phyloP scores from a whole-genome alignment of 1,140 invertebrate species.

The Scylla paramamosain region DNA sequence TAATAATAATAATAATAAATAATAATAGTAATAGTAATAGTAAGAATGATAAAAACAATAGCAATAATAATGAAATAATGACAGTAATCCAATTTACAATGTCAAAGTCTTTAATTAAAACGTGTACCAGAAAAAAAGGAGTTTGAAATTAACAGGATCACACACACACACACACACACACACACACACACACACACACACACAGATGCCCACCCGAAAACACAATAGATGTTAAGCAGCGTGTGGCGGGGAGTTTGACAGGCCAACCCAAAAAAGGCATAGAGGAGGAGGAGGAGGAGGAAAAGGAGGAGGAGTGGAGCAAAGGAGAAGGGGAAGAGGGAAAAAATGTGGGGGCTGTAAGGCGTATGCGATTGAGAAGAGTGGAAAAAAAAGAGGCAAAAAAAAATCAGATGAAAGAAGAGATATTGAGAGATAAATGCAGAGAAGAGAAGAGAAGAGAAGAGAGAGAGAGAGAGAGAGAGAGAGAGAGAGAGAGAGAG shows the following conservation, averaged over 20 bases:
- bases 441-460: too few species aligned
- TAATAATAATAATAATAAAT: too few species aligned
- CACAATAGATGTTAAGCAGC: slow-evolving; percentile 14
- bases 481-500: too few species aligned
- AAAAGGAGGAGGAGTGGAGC: background rate
- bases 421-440: background rate
- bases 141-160: too few species aligned
- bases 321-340: background rate
- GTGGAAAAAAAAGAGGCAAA: background rate
- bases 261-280: background rate
- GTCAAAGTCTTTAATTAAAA: too few species aligned
- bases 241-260: background rate
- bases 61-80: too few species aligned
- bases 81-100: too few species aligned
- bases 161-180: background rate
- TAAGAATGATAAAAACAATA: too few species aligned
- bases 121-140: too few species aligned
- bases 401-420: background rate
- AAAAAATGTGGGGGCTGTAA: background rate
- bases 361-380: background rate
- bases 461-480: too few species aligned
- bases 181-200: slow-evolving; percentile 18
- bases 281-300: background rate
- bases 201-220: slow-evolving; percentile 5
- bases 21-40: too few species aligned